Base-by-base conservation (phyloP, 2,888 invertebrate species). In the Drosophila nigricruria region DNA sequence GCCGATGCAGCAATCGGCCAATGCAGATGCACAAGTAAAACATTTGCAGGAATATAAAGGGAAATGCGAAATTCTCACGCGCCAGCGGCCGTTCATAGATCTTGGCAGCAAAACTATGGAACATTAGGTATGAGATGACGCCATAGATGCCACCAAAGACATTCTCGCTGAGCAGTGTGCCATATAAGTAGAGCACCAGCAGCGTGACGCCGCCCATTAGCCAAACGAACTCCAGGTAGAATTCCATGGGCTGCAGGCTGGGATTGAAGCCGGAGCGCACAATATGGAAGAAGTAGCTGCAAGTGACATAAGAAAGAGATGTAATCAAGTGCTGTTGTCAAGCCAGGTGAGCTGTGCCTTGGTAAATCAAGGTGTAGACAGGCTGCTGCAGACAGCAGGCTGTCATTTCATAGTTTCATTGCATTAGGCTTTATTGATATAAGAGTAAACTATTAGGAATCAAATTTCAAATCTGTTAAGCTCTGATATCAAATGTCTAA, bases 1-100 rank as follows among this genome's bases (percentile, higher is more conserved):
- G 88, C 79, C 77, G 81, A 45, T 89, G 84, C 27, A 89, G 79
- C 10, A 89, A 82, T 12, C 89, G 89, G 12, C 94, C 91, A 49
- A 95, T 93, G 63, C 95, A 95, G 32, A 94, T 71, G 32, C 94
- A 94, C 0, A 97, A 93, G 30, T 95, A 93, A 84, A 96, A 95
- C 93, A 96, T 95, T 91, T 98, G 97, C 60, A 95, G 93, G 18
- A 97, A 93, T 73, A 97, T 94, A 43, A 97, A 94, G 0, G 98
- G 98, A 88, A 96, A 96, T 0, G 96, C 97, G 91, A 97, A 96
- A 90, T 96, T 97, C 92, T 98, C 98, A 27, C 98, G 93, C 52
- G 97, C 94, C 43, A 97, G 96, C 0, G 98, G 97, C 0, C 97
- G 95, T 96, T 97, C 97, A 88, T 97, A 97, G 5, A 97, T 97